Evolutionary conservation across 2,113 vertebrate species (phyloP), one percentile per base, ranked within the genome.

Genomic region (Nycticebus coucang): DNA sequence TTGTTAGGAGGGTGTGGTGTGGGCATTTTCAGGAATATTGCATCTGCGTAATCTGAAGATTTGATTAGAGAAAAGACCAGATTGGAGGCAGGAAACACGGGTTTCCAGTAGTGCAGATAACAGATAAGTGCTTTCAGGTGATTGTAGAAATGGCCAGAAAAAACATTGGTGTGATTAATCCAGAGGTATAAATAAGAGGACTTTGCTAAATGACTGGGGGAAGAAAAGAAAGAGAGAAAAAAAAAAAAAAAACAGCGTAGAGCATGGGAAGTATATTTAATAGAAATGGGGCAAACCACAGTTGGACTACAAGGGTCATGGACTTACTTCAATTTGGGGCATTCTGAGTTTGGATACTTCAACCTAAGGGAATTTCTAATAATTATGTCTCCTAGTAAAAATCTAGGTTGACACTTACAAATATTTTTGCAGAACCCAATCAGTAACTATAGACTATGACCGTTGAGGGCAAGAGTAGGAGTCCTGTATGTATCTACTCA

Each of bases 331-430:
- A 45, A 19, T 30, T 55, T 78, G 13, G 4, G n/a, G 37, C 28
- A 41, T 6, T 62, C 0, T 83, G 5, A 81, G 79, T 59, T 68
- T 68, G 41, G 22, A 41, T 85, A 74, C 69, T 81, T 55, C 24
- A 96, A 91, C 12, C 72, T 75, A 87, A 93, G 62, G 8, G 72
- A 66, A 84, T 84, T 91, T 83, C 17, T 33, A 92, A 30, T 95
- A 94, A 64, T 37, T 18, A 57, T 24, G 55, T 82, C 3, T 84
- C 60, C 75, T 22, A 4, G 17, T 45, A 82, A 84, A 79, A 87
- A 77, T 37, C 55, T 77, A 33, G 78, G 26, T 10, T 82, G 81
- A 81, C 28, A 50, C 30, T 94, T 89, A 33, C 37, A 94, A 91
- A 64, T 79, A 75, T 37, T 62, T 37, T 62, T 83, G 6, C 5